Base-by-base conservation (phyloP, 2,797 vertebrate genomes). In the Morelia viridis region DNA sequence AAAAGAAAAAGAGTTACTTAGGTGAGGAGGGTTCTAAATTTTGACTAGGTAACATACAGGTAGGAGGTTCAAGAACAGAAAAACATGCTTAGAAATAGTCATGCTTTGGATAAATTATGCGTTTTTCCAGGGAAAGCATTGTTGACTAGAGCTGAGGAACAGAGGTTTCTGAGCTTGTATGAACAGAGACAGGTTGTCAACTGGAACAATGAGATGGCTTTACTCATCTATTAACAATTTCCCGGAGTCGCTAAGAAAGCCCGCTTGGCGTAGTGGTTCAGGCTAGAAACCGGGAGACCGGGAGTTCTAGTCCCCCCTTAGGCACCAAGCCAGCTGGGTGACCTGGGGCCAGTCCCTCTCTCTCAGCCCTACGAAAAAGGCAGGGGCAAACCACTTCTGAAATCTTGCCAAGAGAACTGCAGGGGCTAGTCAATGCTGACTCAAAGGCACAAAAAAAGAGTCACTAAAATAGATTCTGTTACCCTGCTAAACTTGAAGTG, bases 1-100 rank as follows among this genome's bases (percentile, higher is more conserved):
- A 96, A 99, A 99, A 94, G 99, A 99, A 97, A 99, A 99, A 62
- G 98, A 99, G 90, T 97, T 99, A 94, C 98, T 99, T 94, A 98
- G 98, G 98, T 99, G 96, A 94, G 91, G 83, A 88, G 1, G 41
- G 26, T 62, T 76, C 7, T 87, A 31, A 28, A 90, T 61, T 12
- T 53, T 71, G 41, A 22, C 62, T 22, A 80, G 61, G 61, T 84
- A 6, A 56, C 10, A 62, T 6, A 26, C 35, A 19, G n/a, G 64
- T 26, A 92, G 80, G 46, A 56, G 46, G 28, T 64, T 28, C 58
- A 35, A 71, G 53, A 88, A 31, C 24, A 24, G 24, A 19, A 28
- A 85, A 53, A 87, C 26, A 31, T 11, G 4, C 58, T 56, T 87
- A 8, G 57, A 26, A 89, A 4, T 31, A 80, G 4, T 50, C 15